phyloP scores from a whole-genome alignment of 37 sponge, comb jelly and placozoan species.

The Amphimedon queenslandica region DNA sequence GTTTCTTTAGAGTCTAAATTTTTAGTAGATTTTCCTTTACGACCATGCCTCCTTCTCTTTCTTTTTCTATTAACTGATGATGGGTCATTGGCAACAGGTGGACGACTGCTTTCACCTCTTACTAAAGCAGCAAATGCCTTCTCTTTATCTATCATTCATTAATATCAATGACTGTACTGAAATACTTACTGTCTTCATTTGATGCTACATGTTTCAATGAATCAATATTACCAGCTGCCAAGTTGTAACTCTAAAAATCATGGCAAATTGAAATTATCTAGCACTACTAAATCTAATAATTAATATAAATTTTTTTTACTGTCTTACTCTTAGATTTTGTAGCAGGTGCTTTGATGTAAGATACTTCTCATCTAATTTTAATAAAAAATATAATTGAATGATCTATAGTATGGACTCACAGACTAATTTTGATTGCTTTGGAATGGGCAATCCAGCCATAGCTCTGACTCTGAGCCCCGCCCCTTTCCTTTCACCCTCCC shows the following conservation, averaged over 20 bases:
- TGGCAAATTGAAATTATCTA: not conserved
- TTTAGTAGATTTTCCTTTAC: not conserved
- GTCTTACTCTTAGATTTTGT: not conserved
- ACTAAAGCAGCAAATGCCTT: not conserved
- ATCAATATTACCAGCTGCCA: not conserved
- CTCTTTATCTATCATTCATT: not conserved
- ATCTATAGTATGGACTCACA: not conserved
- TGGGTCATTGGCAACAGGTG: not conserved
- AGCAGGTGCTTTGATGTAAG: not conserved
- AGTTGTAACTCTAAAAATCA: not conserved
- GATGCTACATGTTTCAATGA: slow-evolving; percentile 4
- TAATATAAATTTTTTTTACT: not conserved
- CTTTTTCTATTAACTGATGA: not conserved
- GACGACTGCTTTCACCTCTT: not conserved
- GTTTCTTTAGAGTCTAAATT: too few species aligned
- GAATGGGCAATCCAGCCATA: not conserved
- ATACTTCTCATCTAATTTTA: not conserved
- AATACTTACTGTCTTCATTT: not conserved
- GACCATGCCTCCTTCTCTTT: not conserved
- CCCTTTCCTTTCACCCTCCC: too few species aligned
- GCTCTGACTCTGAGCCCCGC: not conserved
- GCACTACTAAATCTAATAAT: too few species aligned
- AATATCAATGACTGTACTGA: not conserved
- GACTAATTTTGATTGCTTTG: not conserved
- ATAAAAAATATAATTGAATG: not conserved